A percentile compares a stretch with the other conserved stretches of the same genome.
These are phyloP conservation scores for Epinotia bilunana DNA, from an alignment of 2,888 invertebrate species.

Conservation along the genomic window DNA sequence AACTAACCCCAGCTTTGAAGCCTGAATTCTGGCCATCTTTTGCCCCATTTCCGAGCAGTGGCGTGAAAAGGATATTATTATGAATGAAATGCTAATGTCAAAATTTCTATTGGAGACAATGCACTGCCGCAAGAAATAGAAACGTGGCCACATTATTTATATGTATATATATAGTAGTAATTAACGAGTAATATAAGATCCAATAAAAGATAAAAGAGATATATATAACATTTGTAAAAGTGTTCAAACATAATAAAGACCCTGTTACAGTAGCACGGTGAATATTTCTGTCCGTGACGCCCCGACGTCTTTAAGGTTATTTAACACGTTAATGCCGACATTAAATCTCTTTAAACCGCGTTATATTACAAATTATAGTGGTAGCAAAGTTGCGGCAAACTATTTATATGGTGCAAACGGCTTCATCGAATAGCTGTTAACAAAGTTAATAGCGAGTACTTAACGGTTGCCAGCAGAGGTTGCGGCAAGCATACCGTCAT, in stretches of 20 bases:
- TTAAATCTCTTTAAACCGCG: neutral
- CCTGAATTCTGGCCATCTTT: too few species aligned
- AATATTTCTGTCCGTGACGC: neutral
- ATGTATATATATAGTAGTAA: too few species aligned
- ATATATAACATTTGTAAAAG: neutral
- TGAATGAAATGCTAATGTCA: neutral
- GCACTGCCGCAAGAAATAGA: neutral
- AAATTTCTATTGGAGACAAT: too few species aligned
- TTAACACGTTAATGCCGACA: neutral
- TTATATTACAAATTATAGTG: constrained; percentile 4
- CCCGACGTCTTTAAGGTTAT: neutral
- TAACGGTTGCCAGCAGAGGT: neutral
- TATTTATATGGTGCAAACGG: neutral
- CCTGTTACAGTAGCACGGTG: neutral
- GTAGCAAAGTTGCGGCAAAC: neutral
- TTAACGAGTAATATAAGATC: neutral
- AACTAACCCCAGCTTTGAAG: too few species aligned
- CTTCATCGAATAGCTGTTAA: constrained; percentile 13
- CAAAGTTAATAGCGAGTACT: constrained; percentile 2
- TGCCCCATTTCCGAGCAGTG: too few species aligned
- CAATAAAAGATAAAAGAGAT: neutral
- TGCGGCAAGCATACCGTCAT: neutral
- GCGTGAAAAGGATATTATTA: neutral
- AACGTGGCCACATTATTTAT: neutral
- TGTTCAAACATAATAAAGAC: neutral